A percentile compares a stretch with the other conserved stretches of the same genome.
Conservation (phyloP, 2,888 invertebrate species). For the Plagodis pulveraria region DNA sequence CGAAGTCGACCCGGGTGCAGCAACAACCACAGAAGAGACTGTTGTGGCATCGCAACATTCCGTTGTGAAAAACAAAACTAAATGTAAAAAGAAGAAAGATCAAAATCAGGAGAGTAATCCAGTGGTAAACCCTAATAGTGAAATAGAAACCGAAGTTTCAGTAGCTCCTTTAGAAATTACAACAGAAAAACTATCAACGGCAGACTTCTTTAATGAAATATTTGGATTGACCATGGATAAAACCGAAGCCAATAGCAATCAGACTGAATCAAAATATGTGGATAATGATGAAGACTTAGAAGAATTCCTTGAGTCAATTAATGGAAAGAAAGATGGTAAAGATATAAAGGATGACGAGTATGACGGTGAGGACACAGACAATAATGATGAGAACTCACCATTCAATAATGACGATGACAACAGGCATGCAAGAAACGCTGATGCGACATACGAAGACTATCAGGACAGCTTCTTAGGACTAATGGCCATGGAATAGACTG, state of each 20-base stretch:
- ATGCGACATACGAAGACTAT: conserved; percentile 44
- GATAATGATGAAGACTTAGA: conserved; percentile 66
- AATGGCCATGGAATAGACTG: conserved; percentile 79
- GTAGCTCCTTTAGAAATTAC: conserved; percentile 40
- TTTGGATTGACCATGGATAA: conserved; percentile 62
- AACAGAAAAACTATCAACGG: conserved; percentile 47
- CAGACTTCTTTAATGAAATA: conserved; percentile 64
- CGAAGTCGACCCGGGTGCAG: conserved; percentile 47
- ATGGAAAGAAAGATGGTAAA: conserved; percentile 47
- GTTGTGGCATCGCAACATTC: conserved; percentile 47
- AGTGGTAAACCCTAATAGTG: conserved; percentile 14
- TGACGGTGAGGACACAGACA: conserved; percentile 51
- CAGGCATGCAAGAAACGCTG: conserved; percentile 28
- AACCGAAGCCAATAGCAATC: conserved; percentile 40
- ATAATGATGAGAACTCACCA: conserved; percentile 47
- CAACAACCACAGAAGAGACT: conserved; percentile 43
- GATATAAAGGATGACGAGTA: conserved; percentile 49
- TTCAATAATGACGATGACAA: conserved; percentile 40
- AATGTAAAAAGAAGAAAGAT: conserved; percentile 75
- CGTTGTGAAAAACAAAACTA: conserved; percentile 65
- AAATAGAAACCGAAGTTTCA: conserved; percentile 27
- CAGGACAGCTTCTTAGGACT: conserved; percentile 70
- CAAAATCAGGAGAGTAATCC: conserved; percentile 48
- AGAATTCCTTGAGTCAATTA: conserved; percentile 64
- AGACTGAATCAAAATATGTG: conserved; percentile 55